Evolutionary conservation across 2,113 vertebrate species (phyloP).

Genomic region (Drymodes brunneopygia): DNA sequence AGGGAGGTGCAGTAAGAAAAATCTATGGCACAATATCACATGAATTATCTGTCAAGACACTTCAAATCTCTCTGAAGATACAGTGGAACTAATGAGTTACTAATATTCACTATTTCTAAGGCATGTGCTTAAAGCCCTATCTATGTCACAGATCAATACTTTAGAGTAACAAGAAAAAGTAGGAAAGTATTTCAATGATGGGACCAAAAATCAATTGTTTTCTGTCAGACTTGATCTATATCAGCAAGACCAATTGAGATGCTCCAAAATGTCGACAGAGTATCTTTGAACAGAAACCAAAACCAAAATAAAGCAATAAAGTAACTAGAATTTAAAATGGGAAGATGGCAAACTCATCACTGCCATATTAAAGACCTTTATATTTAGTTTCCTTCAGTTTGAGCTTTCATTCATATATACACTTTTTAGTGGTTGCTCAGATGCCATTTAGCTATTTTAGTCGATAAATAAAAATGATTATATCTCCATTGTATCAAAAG

Average conservation of each 20-base stretch:
- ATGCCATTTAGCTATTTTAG: neutral
- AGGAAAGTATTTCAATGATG: neutral
- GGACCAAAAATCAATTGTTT: neutral
- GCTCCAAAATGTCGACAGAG: neutral
- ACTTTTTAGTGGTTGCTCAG: neutral
- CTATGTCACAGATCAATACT: neutral
- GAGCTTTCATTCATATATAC: neutral
- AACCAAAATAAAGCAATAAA: neutral
- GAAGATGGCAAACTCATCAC: neutral
- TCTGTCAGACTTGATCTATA: neutral
- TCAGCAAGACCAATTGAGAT: neutral
- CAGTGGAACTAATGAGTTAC: neutral
- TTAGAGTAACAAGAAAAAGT: neutral
- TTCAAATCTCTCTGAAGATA: neutral
- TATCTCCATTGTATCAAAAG: neutral
- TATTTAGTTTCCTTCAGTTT: neutral
- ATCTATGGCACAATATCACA: neutral
- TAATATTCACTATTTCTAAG: neutral
- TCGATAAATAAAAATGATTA: neutral
- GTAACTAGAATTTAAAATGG: neutral
- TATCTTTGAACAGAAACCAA: neutral
- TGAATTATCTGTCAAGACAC: neutral
- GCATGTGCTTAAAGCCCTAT: neutral
- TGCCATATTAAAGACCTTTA: neutral
- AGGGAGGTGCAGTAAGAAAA: neutral